Evolutionary conservation across 1,140 invertebrate genomes (phyloP).

Genomic region (Marisa cornuarietis): DNA sequence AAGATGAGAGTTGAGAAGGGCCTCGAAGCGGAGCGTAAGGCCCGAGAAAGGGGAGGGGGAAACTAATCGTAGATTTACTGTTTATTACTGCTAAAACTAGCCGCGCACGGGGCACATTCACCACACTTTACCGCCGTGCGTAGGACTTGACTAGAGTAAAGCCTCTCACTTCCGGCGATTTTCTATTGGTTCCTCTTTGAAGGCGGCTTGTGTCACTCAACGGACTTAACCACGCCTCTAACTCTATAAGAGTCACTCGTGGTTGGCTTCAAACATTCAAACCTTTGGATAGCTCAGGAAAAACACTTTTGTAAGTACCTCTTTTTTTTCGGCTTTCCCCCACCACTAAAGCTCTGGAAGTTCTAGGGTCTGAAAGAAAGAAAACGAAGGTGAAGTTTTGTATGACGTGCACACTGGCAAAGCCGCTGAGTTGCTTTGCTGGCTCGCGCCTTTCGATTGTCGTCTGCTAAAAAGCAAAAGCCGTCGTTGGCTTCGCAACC

Average conservation of each 20-base stretch:
- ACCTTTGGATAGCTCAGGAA: slow-evolving; percentile 12
- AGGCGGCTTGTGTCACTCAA: not conserved
- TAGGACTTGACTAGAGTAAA: not conserved
- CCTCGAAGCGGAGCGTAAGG: not conserved
- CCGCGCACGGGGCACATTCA: not conserved
- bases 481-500: not conserved
- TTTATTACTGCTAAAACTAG: not conserved
- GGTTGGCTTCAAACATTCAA: slow-evolving; percentile 9
- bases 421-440: too few relatives aligned
- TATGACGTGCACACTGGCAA: too few relatives aligned
- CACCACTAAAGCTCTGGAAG: not conserved
- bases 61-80: too few relatives aligned
- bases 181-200: not conserved
- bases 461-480: not conserved
- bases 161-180: not conserved
- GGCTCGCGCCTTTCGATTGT: not conserved
- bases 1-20: not conserved
- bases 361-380: too few relatives aligned
- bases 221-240: not conserved
- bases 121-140: not conserved
- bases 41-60: not conserved
- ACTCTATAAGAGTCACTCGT: not conserved
- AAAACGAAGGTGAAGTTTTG: too few relatives aligned
- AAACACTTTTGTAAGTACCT: slow-evolving; percentile 16
- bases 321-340: slow-evolving; percentile 1